phyloP scores from a whole-genome alignment of 2,113 vertebrate genomes.

The Anoura caudifer region DNA sequence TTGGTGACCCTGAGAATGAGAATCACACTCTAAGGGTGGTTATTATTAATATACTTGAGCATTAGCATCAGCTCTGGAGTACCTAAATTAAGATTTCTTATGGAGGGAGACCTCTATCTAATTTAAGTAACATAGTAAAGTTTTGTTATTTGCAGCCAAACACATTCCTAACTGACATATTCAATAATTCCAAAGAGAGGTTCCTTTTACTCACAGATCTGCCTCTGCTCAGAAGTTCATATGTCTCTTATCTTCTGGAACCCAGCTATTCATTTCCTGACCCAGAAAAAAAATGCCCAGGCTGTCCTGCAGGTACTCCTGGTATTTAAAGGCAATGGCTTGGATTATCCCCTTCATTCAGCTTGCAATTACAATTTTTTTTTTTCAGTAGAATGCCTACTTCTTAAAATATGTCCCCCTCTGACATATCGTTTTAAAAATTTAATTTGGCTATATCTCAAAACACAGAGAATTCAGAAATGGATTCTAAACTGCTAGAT shows the following conservation, averaged over 20 bases:
- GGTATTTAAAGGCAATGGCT: not conserved
- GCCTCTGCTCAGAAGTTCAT: not conserved
- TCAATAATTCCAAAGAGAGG: not conserved
- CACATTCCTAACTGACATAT: conserved; percentile 16
- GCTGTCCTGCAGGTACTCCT: not conserved
- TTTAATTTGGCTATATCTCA: not conserved
- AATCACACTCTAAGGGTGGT: not conserved
- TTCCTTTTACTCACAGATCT: conserved; percentile 33
- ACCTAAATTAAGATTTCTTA: conserved; percentile 2
- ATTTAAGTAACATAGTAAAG: not conserved
- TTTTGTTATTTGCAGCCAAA: conserved; percentile 26
- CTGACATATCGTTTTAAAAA: conserved; percentile 31
- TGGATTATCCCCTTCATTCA: not conserved
- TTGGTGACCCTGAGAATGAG: not conserved
- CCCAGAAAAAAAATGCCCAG: conserved; percentile 17
- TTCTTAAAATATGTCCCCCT: conserved; percentile 22
- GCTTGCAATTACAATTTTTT: not conserved
- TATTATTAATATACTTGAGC: not conserved
- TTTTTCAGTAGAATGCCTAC: conserved; percentile 11
- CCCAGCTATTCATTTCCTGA: conserved; percentile 23
- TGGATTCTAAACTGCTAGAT: not conserved
- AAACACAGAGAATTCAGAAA: conserved; percentile 37
- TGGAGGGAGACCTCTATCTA: not conserved
- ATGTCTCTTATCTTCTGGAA: conserved; percentile 47
- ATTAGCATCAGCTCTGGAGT: not conserved